Conservation (phyloP, 2,113 vertebrate species). For the Melanerpes aurifrons region DNA sequence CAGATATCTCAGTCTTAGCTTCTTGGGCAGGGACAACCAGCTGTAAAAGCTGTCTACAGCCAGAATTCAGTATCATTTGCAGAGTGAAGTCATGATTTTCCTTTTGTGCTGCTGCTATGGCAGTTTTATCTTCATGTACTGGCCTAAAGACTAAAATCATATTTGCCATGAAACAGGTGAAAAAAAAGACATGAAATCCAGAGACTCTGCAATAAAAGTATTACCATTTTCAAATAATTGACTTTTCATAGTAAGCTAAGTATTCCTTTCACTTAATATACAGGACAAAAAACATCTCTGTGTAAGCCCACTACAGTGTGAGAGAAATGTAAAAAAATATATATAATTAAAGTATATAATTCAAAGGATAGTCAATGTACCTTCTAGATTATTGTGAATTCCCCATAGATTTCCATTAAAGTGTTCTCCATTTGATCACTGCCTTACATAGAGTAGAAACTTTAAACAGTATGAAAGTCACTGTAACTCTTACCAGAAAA, state of each 20-base stretch:
- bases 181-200: background rate
- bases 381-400: background rate
- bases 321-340: background rate
- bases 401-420: background rate
- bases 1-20: background rate
- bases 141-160: background rate
- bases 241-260: background rate
- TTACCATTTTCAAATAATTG: background rate
- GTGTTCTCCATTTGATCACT: background rate
- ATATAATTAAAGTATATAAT: background rate
- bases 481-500: slow-evolving; percentile 91
- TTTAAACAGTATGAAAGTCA: background rate
- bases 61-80: background rate
- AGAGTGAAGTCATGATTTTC: background rate
- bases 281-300: background rate
- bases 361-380: background rate
- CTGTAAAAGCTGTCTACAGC: background rate
- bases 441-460: background rate
- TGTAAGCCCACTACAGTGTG: background rate
- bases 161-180: background rate
- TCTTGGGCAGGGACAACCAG: background rate
- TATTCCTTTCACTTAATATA: background rate
- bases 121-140: background rate
- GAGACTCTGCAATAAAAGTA: background rate
- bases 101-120: background rate